phyloP scores from a whole-genome alignment of 2,797 vertebrate species.

The Poeciliopsis turneri region DNA sequence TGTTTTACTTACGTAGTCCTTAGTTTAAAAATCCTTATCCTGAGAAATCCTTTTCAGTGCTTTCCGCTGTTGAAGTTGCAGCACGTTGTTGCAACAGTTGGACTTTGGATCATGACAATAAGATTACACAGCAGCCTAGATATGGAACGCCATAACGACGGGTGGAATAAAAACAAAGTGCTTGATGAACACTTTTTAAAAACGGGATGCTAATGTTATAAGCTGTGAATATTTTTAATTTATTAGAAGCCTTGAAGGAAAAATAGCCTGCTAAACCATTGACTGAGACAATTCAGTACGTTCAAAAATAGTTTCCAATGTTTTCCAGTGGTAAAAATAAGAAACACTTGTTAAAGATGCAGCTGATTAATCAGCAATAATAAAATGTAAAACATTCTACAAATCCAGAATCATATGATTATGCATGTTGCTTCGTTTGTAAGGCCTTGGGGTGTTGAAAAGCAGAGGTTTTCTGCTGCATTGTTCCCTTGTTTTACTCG shows the following conservation, averaged over 20 bases:
- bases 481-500: not conserved
- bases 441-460: not conserved
- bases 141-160: conserved; percentile 15
- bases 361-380: not conserved
- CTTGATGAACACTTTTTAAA: not conserved
- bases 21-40: conserved; percentile 44
- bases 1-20: conserved; percentile 50
- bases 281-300: not conserved
- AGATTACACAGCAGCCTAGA: conserved; percentile 32
- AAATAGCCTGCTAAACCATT: not conserved
- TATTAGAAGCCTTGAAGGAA: not conserved
- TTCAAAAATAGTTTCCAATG: not conserved
- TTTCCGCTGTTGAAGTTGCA: conserved; percentile 47
- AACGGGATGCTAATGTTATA: not conserved
- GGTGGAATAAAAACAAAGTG: conserved; percentile 1
- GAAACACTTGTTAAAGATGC: not conserved
- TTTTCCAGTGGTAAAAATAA: not conserved
- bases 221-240: not conserved
- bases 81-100: conserved; percentile 65
- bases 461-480: not conserved
- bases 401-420: not conserved
- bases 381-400: not conserved
- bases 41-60: conserved; percentile 46
- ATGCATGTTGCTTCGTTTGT: not conserved
- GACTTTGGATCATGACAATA: conserved; percentile 78